Percentiles rank a stretch among this genome's conserved stretches.
These are phyloP conservation scores for Spea bombifrons DNA, from an alignment of 2,113 vertebrate species.

Conservation along the genomic window DNA sequence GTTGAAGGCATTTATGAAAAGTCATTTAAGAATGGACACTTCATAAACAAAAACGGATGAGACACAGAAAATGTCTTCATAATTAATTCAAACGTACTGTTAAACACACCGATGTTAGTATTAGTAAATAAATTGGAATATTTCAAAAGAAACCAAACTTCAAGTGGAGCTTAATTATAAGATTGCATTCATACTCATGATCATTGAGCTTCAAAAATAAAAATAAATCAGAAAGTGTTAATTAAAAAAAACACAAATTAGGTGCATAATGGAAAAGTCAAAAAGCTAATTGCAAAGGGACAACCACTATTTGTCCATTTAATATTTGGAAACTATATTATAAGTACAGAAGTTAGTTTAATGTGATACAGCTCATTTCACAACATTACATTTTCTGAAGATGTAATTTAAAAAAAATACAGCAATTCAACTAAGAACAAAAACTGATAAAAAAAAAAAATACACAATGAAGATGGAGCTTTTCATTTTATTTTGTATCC, in stretches of 20 bases:
- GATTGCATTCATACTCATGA: neutral
- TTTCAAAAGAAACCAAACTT: conserved; percentile 4
- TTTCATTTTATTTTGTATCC: neutral
- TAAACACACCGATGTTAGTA: neutral
- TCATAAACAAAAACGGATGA: no score
- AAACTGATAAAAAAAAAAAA: neutral
- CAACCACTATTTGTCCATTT: neutral
- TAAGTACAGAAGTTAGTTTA: conserved; percentile 15
- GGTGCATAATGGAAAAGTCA: conserved; percentile 12
- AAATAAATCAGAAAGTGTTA: conserved; percentile 12
- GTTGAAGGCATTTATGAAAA: no score
- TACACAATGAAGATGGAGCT: neutral
- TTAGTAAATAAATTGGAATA: neutral
- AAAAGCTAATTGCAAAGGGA: conserved; percentile 24
- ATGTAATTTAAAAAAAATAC: conserved; percentile 4
- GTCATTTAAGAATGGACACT: no score
- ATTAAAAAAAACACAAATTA: conserved; percentile 25
- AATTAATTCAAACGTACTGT: no score
- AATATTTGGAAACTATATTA: conserved; percentile 13
- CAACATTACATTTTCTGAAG: neutral
- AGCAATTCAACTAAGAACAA: neutral
- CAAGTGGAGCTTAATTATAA: conserved; percentile 11
- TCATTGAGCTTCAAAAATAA: conserved; percentile 5
- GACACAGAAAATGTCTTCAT: no score
- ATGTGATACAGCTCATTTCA: conserved; percentile 7